Evolutionary conservation across 2,797 vertebrate species (phyloP).

Genomic region (Falco rusticolus): DNA sequence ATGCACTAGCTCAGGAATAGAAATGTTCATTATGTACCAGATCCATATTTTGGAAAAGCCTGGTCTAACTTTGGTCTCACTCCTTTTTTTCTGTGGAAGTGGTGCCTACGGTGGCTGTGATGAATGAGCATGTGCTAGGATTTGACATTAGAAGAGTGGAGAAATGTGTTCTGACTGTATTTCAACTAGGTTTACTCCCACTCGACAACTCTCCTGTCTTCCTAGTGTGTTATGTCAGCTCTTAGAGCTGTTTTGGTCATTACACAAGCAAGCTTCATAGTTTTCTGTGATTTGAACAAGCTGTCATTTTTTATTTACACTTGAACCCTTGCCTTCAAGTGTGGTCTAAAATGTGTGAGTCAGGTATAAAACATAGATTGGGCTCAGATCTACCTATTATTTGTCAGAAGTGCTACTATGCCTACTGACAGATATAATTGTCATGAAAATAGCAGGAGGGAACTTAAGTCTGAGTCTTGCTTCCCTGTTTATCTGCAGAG

Average conservation of each 20-base stretch:
- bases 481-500: neutral
- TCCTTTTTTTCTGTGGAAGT: neutral
- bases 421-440: neutral
- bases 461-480: neutral
- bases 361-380: neutral
- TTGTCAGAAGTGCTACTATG: neutral
- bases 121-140: neutral
- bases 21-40: neutral
- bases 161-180: neutral
- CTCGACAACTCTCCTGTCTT: neutral
- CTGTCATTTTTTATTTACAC: conserved; percentile 12
- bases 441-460: neutral
- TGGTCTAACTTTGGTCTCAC: neutral
- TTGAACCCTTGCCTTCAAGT: conserved; percentile 5
- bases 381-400: neutral
- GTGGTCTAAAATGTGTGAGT: neutral
- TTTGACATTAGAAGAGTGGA: neutral
- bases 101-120: neutral
- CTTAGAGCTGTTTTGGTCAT: neutral
- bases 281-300: neutral
- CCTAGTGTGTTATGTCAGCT: neutral
- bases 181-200: neutral
- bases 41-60: neutral
- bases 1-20: neutral
- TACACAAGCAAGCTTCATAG: neutral